phyloP scores from a whole-genome alignment of 2,797 vertebrate genomes.

The Pseudomugil gertrudae region DNA sequence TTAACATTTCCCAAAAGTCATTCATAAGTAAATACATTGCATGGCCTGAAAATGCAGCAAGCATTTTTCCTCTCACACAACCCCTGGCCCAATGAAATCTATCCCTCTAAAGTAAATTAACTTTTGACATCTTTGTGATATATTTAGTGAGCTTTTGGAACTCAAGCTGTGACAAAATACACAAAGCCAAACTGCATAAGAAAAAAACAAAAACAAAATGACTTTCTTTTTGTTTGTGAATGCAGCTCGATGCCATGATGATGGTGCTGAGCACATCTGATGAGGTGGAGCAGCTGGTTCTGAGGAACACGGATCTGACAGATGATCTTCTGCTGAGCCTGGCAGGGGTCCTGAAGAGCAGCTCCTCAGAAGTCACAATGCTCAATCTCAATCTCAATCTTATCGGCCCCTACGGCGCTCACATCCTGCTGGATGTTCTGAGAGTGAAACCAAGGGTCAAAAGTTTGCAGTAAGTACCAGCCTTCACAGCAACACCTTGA shows the following conservation, averaged over 20 bases:
- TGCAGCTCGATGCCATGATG: conserved; percentile 81
- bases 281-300: conserved; percentile 84
- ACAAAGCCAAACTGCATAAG: conserved; percentile 5
- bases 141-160: neutral
- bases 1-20: neutral
- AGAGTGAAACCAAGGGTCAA: conserved; percentile 79
- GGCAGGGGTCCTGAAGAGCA: conserved; percentile 75
- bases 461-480: conserved; percentile 80
- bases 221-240: conserved; percentile 17
- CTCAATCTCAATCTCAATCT: conserved; percentile 88
- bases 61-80: neutral
- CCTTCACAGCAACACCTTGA: neutral
- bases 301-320: conserved; percentile 86
- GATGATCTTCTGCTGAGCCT: conserved; percentile 80
- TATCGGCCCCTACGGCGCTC: conserved; percentile 80
- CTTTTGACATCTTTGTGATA: conserved; percentile 14
- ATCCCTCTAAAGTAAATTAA: neutral
- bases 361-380: conserved; percentile 78
- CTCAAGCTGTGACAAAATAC: neutral
- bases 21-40: conserved; percentile 2
- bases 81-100: conserved; percentile 19
- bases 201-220: neutral
- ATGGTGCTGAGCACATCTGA: conserved; percentile 77
- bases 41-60: neutral
- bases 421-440: conserved; percentile 81